Evolutionary conservation across 2,888 invertebrate species (phyloP).

Genomic region (Actias luna): DNA sequence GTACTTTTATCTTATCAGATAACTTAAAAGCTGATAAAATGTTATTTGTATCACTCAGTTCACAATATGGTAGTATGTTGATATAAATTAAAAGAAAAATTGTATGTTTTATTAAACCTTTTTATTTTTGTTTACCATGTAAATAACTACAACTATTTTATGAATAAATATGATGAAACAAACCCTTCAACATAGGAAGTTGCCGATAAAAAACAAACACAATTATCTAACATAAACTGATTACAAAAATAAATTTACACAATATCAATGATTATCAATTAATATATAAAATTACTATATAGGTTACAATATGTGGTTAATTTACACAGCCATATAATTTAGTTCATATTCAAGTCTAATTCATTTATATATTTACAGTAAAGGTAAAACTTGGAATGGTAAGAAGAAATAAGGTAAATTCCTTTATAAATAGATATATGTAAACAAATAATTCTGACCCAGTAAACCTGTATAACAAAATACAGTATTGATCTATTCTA

Average conservation of each 20-base stretch:
- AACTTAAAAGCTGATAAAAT: constrained; percentile 34
- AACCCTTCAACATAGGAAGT: not conserved
- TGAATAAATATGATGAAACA: constrained; percentile 8
- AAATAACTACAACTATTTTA: constrained; percentile 16
- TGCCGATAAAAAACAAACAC: not conserved
- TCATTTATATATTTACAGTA: constrained; percentile 10
- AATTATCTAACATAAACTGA: constrained; percentile 10
- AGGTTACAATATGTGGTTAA: constrained; percentile 10
- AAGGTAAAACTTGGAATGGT: constrained; percentile 8
- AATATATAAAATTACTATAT: not conserved
- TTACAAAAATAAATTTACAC: constrained; percentile 4
- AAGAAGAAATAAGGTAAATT: not conserved
- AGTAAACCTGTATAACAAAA: not conserved
- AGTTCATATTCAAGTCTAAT: constrained; percentile 8
- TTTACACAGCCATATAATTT: constrained; percentile 18
- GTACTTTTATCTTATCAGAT: constrained; percentile 54
- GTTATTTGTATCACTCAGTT: constrained; percentile 20
- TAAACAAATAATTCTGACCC: not conserved
- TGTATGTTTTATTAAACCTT: constrained; percentile 17
- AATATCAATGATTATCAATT: not conserved
- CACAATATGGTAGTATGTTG: constrained; percentile 2
- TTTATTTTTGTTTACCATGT: constrained; percentile 23
- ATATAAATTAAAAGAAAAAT: constrained; percentile 1
- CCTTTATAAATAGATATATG: not conserved
- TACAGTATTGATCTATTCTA: too few species aligned